Evolutionary conservation across 92 coral and sea anemone species (phyloP).

Genomic region (Nematostella vectensis): DNA sequence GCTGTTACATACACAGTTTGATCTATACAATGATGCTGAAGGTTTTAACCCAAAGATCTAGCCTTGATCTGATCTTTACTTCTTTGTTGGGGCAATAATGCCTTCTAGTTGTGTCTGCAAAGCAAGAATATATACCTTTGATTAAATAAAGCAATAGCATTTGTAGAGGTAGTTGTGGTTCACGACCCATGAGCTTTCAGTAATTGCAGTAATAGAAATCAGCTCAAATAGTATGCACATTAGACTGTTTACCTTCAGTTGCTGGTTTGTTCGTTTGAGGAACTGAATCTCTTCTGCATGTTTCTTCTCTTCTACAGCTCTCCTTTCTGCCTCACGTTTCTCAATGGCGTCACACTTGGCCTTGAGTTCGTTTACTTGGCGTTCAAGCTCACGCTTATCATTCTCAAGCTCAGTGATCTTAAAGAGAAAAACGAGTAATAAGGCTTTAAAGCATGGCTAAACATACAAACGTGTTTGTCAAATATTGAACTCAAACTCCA

Average conservation of each 20-base stretch:
- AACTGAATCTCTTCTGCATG: slow-evolving; percentile 98
- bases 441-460: neutral
- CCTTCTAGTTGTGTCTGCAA: slow-evolving; percentile 96
- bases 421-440: neutral
- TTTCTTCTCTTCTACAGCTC: slow-evolving; percentile 96
- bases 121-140: neutral
- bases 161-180: too few relatives aligned
- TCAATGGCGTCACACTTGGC: slow-evolving; percentile 99
- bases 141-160: too few relatives aligned
- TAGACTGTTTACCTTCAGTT: slow-evolving; percentile 98
- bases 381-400: slow-evolving; percentile 93
- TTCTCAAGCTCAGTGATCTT: slow-evolving; percentile 91
- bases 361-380: slow-evolving; percentile 93
- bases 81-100: slow-evolving; percentile 96
- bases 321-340: slow-evolving; percentile 95
- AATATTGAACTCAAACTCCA: too few relatives aligned
- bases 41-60: too few relatives aligned
- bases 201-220: too few relatives aligned
- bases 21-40: too few relatives aligned
- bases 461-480: too few relatives aligned
- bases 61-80: too few relatives aligned
- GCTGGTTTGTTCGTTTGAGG: slow-evolving; percentile 92
- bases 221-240: too few relatives aligned
- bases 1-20: too few relatives aligned
- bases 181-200: too few relatives aligned